Evolutionary conservation across 1,140 invertebrate genomes (phyloP).

Genomic region (Samia ricini): DNA sequence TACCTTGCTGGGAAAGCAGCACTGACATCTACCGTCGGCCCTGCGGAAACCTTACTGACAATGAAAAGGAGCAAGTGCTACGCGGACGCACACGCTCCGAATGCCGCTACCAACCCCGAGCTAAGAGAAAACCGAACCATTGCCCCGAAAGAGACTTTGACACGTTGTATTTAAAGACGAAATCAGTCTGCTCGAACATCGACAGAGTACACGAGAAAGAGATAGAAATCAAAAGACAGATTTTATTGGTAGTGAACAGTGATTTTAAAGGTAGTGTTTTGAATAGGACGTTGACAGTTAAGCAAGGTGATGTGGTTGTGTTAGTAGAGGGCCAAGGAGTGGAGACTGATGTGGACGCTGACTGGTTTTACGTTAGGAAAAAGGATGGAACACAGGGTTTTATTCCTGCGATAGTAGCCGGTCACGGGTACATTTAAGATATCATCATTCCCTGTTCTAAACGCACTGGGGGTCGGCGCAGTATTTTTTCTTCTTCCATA

Average conservation of each 20-base stretch:
- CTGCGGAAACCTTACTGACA: constrained; percentile 85
- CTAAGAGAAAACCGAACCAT: constrained; percentile 59
- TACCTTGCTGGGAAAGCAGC: constrained; percentile 87
- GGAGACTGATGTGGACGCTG: constrained; percentile 70
- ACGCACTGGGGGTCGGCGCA: too few relatives aligned
- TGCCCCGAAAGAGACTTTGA: constrained; percentile 84
- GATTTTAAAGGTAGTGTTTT: constrained; percentile 80
- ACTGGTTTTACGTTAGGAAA: constrained; percentile 87
- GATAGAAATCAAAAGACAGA: constrained; percentile 75
- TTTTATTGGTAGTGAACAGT: constrained; percentile 82
- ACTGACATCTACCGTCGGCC: constrained; percentile 87
- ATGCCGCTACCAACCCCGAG: constrained; percentile 69
- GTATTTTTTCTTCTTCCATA: too few relatives aligned
- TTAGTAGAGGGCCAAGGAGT: constrained; percentile 78
- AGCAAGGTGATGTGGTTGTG: constrained; percentile 85
- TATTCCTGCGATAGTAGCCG: constrained; percentile 86
- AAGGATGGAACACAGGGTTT: constrained; percentile 84
- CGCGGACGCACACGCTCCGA: constrained; percentile 78
- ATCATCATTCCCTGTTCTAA: neutral
- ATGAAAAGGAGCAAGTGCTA: constrained; percentile 80
- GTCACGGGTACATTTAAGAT: constrained; percentile 82
- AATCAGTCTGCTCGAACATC: constrained; percentile 67
- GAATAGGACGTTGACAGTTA: constrained; percentile 81
- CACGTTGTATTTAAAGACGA: constrained; percentile 81
- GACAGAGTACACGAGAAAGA: constrained; percentile 57